phyloP scores from a whole-genome alignment of 2,888 invertebrate genomes.

The Orthonychiurus folsomi region DNA sequence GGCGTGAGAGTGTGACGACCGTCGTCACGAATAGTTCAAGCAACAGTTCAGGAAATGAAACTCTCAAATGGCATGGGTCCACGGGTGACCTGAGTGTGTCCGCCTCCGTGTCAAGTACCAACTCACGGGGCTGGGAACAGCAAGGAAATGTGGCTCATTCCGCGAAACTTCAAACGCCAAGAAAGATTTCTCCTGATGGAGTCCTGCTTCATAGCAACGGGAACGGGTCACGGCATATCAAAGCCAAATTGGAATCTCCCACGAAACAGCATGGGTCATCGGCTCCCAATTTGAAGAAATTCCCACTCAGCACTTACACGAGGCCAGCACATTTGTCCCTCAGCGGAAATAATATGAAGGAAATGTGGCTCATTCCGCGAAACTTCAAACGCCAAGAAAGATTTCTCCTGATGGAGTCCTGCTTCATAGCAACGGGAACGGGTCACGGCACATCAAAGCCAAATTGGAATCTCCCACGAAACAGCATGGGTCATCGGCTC shows the following conservation, averaged over 20 bases:
- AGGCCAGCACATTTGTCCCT: slow-evolving; percentile 41
- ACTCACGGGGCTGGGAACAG: slow-evolving; percentile 33
- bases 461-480: slow-evolving; percentile 26
- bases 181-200: slow-evolving; percentile 67
- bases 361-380: slow-evolving; percentile 64
- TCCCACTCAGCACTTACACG: slow-evolving; percentile 61
- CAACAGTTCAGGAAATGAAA: slow-evolving; percentile 61
- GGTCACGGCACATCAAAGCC: slow-evolving; percentile 26
- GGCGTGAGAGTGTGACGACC: slow-evolving; percentile 50
- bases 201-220: slow-evolving; percentile 48
- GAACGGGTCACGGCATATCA: slow-evolving; percentile 22
- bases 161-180: slow-evolving; percentile 65
- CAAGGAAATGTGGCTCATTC: slow-evolving; percentile 59
- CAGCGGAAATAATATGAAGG: slow-evolving; percentile 21
- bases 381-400: slow-evolving; percentile 66
- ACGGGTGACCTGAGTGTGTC: slow-evolving; percentile 63
- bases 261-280: slow-evolving; percentile 23
- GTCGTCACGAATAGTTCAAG: slow-evolving; percentile 53
- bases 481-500: slow-evolving; percentile 23
- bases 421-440: slow-evolving; percentile 23
- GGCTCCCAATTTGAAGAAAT: slow-evolving; percentile 50
- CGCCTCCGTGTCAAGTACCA: slow-evolving; percentile 42
- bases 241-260: slow-evolving; percentile 26
- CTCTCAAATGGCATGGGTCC: slow-evolving; percentile 68
- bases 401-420: slow-evolving; percentile 68